Percentiles rank a stretch among this genome's conserved stretches.
phyloP scores from a whole-genome alignment of 2,113 vertebrate genomes.

The Raja brachyura region DNA sequence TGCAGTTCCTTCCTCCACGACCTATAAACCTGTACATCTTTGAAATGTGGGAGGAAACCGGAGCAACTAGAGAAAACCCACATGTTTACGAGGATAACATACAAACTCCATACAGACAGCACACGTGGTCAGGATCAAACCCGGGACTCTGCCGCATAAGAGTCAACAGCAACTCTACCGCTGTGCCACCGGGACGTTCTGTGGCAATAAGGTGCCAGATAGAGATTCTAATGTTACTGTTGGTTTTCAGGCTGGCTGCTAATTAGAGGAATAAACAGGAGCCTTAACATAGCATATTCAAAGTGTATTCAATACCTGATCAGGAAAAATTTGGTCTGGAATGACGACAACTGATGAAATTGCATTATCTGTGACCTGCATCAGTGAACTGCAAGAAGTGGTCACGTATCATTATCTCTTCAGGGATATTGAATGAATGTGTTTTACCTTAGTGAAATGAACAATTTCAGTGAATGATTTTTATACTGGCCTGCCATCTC shows the following conservation, averaged over 20 bases:
- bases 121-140: no score
- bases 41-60: no score
- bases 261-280: background rate
- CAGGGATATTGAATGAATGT: background rate
- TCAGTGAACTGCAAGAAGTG: background rate
- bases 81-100: no score
- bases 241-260: background rate
- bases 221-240: background rate
- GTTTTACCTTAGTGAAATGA: background rate
- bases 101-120: no score
- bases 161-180: no score
- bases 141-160: no score
- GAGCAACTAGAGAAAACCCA: no score
- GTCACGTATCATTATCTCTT: background rate
- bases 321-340: background rate
- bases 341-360: background rate
- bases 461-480: background rate
- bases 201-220: background rate
- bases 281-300: background rate
- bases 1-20: no score
- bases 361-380: background rate
- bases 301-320: background rate
- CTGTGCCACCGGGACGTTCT: background rate
- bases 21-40: no score
- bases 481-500: background rate